Evolutionary conservation across 2,888 invertebrate species (phyloP).

Genomic region (Eueremaeus valkanovi): DNA sequence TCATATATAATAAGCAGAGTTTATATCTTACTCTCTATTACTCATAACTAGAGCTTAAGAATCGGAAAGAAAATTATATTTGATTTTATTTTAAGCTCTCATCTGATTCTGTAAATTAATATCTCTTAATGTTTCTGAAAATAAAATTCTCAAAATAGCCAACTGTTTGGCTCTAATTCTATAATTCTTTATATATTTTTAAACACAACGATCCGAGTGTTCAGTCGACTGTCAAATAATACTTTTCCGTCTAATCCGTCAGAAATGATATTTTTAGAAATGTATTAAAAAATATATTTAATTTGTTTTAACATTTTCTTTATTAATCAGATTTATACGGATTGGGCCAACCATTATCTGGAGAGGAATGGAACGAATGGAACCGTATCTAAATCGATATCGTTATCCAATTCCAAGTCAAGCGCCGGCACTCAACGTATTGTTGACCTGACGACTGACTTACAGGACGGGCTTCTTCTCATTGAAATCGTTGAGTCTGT

Average conservation of each 20-base stretch:
- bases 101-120: conserved; percentile 9
- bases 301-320: background rate
- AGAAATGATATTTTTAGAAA: conserved; percentile 8
- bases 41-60: background rate
- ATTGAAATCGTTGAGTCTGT: conserved; percentile 36
- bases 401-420: background rate
- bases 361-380: conserved; percentile 11
- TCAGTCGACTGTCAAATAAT: background rate
- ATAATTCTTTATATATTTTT: background rate
- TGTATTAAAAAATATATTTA: background rate
- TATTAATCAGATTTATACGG: conserved; percentile 37
- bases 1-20: too few species aligned
- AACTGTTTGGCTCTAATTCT: background rate
- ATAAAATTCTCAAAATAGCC: conserved; percentile 5
- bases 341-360: conserved; percentile 41
- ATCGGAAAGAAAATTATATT: background rate
- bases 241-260: background rate
- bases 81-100: background rate
- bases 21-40: background rate
- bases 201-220: background rate
- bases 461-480: conserved; percentile 37
- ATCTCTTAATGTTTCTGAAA: conserved; percentile 1
- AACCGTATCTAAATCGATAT: conserved; percentile 18
- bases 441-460: conserved; percentile 32
- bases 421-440: conserved; percentile 16